A percentile compares a stretch with the other conserved stretches of the same genome.
These are phyloP conservation scores for Drosophila carrolli DNA, from an alignment of 1,140 invertebrate genomes.

Conservation along the genomic window DNA sequence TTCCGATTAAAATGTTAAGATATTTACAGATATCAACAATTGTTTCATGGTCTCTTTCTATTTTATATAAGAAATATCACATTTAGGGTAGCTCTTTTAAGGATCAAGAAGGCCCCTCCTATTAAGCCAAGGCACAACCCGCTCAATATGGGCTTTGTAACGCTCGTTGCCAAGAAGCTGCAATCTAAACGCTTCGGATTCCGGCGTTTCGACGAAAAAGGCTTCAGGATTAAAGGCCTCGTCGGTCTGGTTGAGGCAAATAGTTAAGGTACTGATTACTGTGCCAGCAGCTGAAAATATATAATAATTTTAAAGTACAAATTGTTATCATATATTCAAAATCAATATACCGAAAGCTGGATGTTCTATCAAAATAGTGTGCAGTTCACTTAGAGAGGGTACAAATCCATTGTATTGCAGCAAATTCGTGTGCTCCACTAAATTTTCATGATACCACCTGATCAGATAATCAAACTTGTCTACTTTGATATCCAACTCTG, in stretches of 20 bases:
- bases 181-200: conserved; percentile 9
- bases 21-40: no score
- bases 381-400: conserved; percentile 44
- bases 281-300: conserved; percentile 41
- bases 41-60: no score
- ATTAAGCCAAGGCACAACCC: conserved; percentile 52
- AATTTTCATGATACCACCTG: conserved; percentile 53
- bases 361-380: conserved; percentile 42
- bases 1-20: neutral
- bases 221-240: conserved; percentile 22
- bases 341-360: conserved; percentile 25
- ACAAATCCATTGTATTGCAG: conserved; percentile 41
- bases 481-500: conserved; percentile 47
- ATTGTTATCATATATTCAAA: fast-evolving
- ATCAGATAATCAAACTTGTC: conserved; percentile 57
- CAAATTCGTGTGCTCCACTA: conserved; percentile 28
- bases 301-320: neutral
- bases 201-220: conserved; percentile 14
- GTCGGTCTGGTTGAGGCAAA: conserved; percentile 28
- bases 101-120: conserved; percentile 44
- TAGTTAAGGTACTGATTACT: conserved; percentile 29
- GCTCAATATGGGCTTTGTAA: conserved; percentile 42
- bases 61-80: neutral
- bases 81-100: neutral
- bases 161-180: conserved; percentile 29